Percentiles rank a stretch among this genome's conserved stretches.
These are phyloP conservation scores for Sapayoa aenigma DNA, from an alignment of 2,113 vertebrate genomes.

Conservation along the genomic window DNA sequence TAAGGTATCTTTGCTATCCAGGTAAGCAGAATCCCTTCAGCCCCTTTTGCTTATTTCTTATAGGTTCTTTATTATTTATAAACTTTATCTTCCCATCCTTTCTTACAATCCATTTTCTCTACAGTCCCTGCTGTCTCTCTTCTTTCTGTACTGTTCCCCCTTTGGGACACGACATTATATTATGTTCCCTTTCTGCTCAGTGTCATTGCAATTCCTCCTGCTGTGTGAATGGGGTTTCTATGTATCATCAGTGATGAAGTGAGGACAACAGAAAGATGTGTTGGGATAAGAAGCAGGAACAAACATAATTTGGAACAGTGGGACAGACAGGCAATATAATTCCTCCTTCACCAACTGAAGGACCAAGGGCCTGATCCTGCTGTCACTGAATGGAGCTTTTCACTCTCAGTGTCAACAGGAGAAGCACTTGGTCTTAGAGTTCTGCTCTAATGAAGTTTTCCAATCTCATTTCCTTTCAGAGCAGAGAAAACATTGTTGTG, in stretches of 20 bases:
- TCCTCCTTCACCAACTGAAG: background rate
- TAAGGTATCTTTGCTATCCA: background rate
- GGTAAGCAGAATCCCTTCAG: background rate
- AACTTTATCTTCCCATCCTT: background rate
- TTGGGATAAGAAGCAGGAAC: conserved; percentile 35
- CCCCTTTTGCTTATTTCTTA: background rate
- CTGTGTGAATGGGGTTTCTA: background rate
- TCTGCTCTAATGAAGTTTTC: conserved; percentile 60
- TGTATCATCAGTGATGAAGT: background rate
- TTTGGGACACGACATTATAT: background rate
- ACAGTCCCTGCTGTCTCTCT: background rate
- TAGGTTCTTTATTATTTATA: background rate
- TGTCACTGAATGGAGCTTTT: background rate
- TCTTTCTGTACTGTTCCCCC: background rate
- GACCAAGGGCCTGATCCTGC: background rate
- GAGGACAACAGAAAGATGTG: conserved; percentile 11
- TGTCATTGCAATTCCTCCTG: background rate
- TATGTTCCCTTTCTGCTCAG: background rate
- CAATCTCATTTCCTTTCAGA: conserved; percentile 68
- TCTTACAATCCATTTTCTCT: background rate
- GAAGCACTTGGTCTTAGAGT: background rate
- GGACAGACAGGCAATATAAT: background rate
- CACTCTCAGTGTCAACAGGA: background rate
- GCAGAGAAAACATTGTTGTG: conserved; percentile 71
- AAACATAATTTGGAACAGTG: conserved; percentile 10